Base-by-base conservation (phyloP, 2,113 vertebrate genomes). In the Puffinus mauretanicus region DNA sequence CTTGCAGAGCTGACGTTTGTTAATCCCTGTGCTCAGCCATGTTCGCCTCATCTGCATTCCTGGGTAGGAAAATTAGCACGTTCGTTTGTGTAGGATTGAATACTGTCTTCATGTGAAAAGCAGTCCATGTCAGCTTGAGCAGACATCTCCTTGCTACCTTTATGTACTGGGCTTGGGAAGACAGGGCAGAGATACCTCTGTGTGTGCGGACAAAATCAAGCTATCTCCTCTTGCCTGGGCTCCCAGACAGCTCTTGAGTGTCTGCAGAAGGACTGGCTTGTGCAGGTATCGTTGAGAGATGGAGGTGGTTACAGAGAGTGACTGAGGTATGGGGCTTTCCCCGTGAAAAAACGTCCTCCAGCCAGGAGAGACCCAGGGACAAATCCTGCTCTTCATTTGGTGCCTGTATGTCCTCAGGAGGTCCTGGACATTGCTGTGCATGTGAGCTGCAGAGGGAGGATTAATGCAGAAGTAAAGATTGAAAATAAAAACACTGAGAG, bases 401-500 rank as follows among this genome's bases (percentile, higher is more conserved):
- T 93, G 77, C 49, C 55, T 79, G 57, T 51, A 12, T 55, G 49
- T 91, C 71, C 86, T 91, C 82, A 47, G 89, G 78, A 97, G 92
- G 78, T 94, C 82, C 92, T 80, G 87, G 75, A 88, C 67, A 52
- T 93, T n/a, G 67, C 83, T 69, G 58, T 91, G 70, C 66, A 77
- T 92, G 75, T 93, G 73, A 93, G 34, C 75, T 93, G 78, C 71
- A 65, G 92, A 86, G 52, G 5, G 8, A 52, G 66, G 51, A 93
- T 96, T 96, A 91, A 93, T 90, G 75, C 55, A 93, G 95, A 92
- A 95, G 91, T 91, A 96, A 89, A 93, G 82, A 95, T 34, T 73
- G 95, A 92, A 95, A 95, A 96, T 94, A 91, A 96, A 97, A 97
- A 46, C 88, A 93, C 55, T 75, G 86, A 54, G 92, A 90, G 67